These are phyloP conservation scores for Venturia canescens DNA, from an alignment of 1,140 invertebrate species.

Conservation along the genomic window DNA sequence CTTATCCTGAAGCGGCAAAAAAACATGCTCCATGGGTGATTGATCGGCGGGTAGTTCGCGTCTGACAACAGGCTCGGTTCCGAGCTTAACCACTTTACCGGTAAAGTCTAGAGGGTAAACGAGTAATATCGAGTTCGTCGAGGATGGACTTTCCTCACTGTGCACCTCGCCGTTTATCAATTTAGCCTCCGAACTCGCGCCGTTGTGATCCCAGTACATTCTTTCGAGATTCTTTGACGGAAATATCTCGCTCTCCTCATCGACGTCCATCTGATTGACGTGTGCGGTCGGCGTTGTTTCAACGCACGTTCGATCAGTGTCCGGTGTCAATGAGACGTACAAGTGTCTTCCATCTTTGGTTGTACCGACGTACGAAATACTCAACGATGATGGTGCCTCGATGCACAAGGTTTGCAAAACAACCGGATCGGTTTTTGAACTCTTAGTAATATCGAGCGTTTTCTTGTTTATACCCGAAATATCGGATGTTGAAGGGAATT, in stretches of 20 bases:
- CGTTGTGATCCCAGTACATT: constrained; percentile 75
- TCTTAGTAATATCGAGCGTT: constrained; percentile 64
- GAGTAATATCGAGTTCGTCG: constrained; percentile 73
- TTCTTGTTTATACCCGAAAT: constrained; percentile 68
- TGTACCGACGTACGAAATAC: constrained; percentile 80
- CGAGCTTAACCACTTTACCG: constrained; percentile 77
- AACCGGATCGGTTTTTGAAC: constrained; percentile 68
- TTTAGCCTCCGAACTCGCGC: constrained; percentile 61
- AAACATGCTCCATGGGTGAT: constrained; percentile 82
- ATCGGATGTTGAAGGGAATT: constrained; percentile 73
- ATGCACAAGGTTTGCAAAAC: constrained; percentile 72
- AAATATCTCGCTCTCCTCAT: constrained; percentile 73
- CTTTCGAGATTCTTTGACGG: constrained; percentile 66
- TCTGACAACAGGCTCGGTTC: constrained; percentile 80
- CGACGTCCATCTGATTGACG: constrained; percentile 75
- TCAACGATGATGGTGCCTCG: constrained; percentile 69
- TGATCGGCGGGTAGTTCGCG: constrained; percentile 81
- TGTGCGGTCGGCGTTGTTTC: constrained; percentile 59
- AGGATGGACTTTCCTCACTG: constrained; percentile 51
- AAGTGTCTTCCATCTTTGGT: constrained; percentile 82
- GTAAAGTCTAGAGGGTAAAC: constrained; percentile 80
- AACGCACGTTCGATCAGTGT: constrained; percentile 26
- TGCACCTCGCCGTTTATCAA: constrained; percentile 67
- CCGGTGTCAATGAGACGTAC: constrained; percentile 80
- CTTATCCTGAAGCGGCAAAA: constrained; percentile 80